Evolutionary conservation across 1,140 invertebrate species (phyloP), one percentile per base, ranked within the genome.

Genomic region (Aphaenogaster rudis): DNA sequence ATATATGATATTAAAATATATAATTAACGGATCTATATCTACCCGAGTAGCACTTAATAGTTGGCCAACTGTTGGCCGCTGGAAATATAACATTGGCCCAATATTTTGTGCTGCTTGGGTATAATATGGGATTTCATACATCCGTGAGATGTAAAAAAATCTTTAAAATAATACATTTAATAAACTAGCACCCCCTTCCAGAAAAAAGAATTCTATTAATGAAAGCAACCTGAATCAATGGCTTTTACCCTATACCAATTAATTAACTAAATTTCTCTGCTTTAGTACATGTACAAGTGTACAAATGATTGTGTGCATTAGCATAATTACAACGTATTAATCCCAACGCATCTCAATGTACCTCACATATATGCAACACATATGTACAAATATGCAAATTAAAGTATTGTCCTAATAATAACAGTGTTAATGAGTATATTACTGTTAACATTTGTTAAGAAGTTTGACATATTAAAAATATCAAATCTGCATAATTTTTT

Each of bases 331-430:
- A 8, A 42, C 9, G n/a, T 45, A 67, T 67, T 80, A 79, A 79
- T 36, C 15, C 48, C 5, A 48, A 48, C 21, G 28, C 42, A 78
- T 63, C 9, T 69, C 13, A 54, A 17, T 21, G 4, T 67, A 42
- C 21, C 17, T 67, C 39, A 28, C 13, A 8, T 39, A 9, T 3
- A n/a, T 66, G 36, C 17, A 39, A 9, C 3, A 0, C 39, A 36
- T 39, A 39, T 64, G 33, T 67, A 67, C 7, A n/a, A 79, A 52
- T 80, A 52, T 80, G 11, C 48, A 67, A 52, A 67, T 67, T 67
- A 67, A 80, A 67, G 36, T 66, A 42, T 66, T 39, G 36, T 80
- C n/a, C 5, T 72, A 45, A 28, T 78, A 78, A 78, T 48, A 17
- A 48, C 9, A 33, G 17, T 64, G 28, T 78, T 57, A 78, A 45